Evolutionary conservation across 2,113 vertebrate species (phyloP).

Genomic region (Delphinapterus leucas): DNA sequence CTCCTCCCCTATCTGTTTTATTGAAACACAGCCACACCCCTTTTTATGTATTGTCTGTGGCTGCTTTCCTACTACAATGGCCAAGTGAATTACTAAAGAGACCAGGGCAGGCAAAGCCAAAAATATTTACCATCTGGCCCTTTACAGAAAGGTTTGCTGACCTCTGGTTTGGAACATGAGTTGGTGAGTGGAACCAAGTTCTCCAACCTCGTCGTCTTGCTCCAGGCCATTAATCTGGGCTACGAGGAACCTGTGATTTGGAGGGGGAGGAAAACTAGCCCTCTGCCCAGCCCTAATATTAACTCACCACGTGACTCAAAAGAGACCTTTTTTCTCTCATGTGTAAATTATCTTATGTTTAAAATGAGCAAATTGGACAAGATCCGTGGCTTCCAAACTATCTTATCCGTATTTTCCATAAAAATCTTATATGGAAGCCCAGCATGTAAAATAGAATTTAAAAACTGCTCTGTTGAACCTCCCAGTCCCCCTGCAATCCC

Average conservation of each 20-base stretch:
- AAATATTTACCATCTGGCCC: neutral
- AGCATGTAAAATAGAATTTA: neutral
- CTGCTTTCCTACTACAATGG: neutral
- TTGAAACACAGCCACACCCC: neutral
- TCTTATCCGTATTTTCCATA: neutral
- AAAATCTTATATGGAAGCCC: neutral
- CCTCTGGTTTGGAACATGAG: neutral
- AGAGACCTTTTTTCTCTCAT: neutral
- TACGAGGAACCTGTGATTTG: neutral
- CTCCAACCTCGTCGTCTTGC: neutral
- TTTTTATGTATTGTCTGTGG: neutral
- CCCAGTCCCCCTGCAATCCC: rapidly evolving
- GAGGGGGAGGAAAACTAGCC: neutral
- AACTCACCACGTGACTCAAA: neutral
- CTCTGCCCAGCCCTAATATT: neutral
- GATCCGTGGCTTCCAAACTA: neutral
- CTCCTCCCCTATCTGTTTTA: rapidly evolving
- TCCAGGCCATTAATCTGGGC: neutral
- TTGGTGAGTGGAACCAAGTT: neutral
- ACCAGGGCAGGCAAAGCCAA: neutral
- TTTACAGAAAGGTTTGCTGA: neutral
- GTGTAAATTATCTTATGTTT: neutral
- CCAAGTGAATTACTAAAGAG: neutral
- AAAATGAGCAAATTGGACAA: neutral
- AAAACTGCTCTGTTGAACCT: neutral